Evolutionary conservation across 30 jellyfish, hydroid and myxozoan species (phyloP).

Genomic region (Hydractinia symbiolongicarpus): DNA sequence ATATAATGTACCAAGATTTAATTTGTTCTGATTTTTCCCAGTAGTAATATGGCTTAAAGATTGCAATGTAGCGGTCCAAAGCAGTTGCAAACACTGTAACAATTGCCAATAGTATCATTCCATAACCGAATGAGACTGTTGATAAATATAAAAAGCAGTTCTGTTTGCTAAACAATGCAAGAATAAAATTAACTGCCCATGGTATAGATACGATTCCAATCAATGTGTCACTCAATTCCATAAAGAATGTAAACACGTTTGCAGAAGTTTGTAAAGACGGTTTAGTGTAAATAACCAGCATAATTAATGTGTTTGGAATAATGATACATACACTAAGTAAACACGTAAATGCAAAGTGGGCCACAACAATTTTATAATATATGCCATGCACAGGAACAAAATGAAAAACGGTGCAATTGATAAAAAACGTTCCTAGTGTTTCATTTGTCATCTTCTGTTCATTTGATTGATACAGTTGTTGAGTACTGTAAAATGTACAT

Average conservation of each 20-base stretch:
- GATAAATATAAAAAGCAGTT: background rate
- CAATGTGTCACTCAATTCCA: background rate
- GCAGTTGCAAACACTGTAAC: background rate
- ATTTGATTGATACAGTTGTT: too few species aligned
- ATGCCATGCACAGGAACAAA: background rate
- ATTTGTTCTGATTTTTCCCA: background rate
- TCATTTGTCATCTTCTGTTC: too few species aligned
- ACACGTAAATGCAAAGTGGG: background rate
- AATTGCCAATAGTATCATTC: background rate
- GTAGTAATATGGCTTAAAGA: constrained; percentile 6
- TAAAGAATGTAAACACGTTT: background rate
- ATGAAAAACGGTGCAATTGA: background rate
- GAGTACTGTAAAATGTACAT: too few species aligned
- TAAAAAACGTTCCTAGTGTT: background rate
- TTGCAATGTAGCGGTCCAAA: constrained; percentile 2
- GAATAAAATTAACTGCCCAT: background rate
- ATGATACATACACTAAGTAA: background rate
- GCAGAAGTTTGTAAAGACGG: background rate
- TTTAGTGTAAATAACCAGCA: background rate
- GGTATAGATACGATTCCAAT: background rate
- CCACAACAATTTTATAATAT: background rate
- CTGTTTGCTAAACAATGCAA: constrained; percentile 4
- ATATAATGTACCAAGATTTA: background rate
- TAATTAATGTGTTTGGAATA: background rate
- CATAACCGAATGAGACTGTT: constrained; percentile 1